Base-by-base conservation (phyloP, 2,888 invertebrate species). In the Cephalotes varians region DNA sequence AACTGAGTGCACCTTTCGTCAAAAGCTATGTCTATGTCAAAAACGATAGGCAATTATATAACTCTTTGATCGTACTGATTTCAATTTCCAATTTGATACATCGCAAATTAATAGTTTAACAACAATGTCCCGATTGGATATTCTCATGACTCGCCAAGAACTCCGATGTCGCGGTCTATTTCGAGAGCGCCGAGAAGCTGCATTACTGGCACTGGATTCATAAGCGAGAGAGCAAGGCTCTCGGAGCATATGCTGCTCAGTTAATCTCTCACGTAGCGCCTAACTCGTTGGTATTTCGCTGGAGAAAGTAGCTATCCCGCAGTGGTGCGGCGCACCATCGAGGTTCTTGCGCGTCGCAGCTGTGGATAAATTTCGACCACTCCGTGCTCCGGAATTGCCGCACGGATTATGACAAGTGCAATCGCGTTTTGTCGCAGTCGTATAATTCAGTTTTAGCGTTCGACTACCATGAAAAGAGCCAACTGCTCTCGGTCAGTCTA, bases 211-310 rank as follows among this genome's bases (percentile, higher is more conserved):
- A 69, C 71, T 47, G 58, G 74, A 49, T 64, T 82, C 69, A 62
- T 72, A 80, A 72, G 71, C 74, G 80, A 72, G 56, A 62, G 82
- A 64, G 82, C 83, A 82, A 84, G 65, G 79, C 82, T 65, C 54
- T 44, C 34, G 77, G 67, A 56, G 67, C 77, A 56, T 34, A 56
- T 51, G 56, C 77, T 81, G 83, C 87, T 86, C 85, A 87, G 90
- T 91, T 91, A 91, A 91, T 92, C 91, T 91, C 88, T 91, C 89
- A 87, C 88, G 90, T 91, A 86, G 86, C 87, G 85, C 88, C 88
- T 90, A 92, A 92, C 92, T 91, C 90, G 92, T 92, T 91, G 93
- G 92, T 93, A 93, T 93, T 94, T 93, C 93, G 92, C 92, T 91
- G 91, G 93, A 93, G 93, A 93, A 94, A 93, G 93, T 93, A 92